Evolutionary conservation across 2,888 invertebrate species (phyloP).

Genomic region (Amblyjoppa proteus): DNA sequence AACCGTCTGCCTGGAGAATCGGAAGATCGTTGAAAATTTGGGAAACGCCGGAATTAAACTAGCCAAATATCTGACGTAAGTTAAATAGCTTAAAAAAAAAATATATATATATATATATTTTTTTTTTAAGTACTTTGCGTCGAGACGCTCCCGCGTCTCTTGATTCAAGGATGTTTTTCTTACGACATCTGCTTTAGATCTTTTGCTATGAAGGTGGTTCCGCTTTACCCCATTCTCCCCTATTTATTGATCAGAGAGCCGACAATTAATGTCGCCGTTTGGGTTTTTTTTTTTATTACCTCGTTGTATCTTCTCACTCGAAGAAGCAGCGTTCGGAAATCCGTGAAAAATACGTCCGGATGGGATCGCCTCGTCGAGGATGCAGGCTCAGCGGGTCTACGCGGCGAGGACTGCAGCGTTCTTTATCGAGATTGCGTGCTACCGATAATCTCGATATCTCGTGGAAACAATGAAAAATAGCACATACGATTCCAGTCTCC

Average conservation of each 20-base stretch:
- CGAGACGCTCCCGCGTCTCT: no score
- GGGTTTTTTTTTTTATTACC: background rate
- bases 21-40: constrained; percentile 77
- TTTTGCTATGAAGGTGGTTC: background rate
- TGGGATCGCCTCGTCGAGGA: constrained; percentile 82
- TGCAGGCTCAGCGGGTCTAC: constrained; percentile 80
- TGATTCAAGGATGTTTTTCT: background rate
- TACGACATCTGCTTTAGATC: background rate
- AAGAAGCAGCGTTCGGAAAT: constrained; percentile 73
- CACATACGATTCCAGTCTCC: constrained; percentile 19
- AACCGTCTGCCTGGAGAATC: constrained; percentile 81
- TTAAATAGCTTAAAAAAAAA: constrained; percentile 14
- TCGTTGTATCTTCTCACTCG: background rate
- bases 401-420: constrained; percentile 80
- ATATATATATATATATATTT: no score
- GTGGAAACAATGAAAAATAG: constrained; percentile 44
- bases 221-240: background rate
- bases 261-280: constrained; percentile 4
- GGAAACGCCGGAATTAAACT: constrained; percentile 77
- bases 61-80: constrained; percentile 82
- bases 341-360: constrained; percentile 76
- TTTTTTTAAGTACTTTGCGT: no score
- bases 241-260: background rate
- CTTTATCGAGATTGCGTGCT: constrained; percentile 80
- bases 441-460: constrained; percentile 56